Evolutionary conservation across 2,888 invertebrate species (phyloP).

Genomic region (Dynastes grantii): DNA sequence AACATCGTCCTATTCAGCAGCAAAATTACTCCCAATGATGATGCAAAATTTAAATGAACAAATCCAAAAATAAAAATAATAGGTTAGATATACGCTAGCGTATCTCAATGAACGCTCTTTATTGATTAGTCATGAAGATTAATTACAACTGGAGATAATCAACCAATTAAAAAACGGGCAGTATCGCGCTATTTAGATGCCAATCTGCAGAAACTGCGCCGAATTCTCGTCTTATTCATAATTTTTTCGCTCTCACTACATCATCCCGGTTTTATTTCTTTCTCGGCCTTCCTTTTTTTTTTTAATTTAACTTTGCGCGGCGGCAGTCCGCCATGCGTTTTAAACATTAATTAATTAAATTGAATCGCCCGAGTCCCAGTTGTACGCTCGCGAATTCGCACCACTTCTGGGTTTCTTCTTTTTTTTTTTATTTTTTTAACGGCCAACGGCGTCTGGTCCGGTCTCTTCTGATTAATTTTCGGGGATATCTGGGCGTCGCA

Average conservation of each 20-base stretch:
- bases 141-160: constrained; percentile 4
- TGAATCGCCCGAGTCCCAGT: neutral
- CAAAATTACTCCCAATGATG: neutral
- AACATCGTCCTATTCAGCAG: neutral
- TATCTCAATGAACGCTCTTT: neutral
- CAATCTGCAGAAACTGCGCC: neutral
- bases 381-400: constrained; percentile 9
- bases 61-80: neutral
- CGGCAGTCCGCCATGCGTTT: constrained; percentile 2
- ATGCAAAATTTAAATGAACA: constrained; percentile 3
- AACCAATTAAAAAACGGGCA: neutral
- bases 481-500: neutral
- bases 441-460: neutral
- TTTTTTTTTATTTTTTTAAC: neutral
- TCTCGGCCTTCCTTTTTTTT: neutral
- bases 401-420: neutral
- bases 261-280: constrained; percentile 5
- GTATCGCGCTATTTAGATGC: neutral
- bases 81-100: neutral
- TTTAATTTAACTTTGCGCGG: constrained; percentile 16
- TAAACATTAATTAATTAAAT: constrained; percentile 20
- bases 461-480: constrained; percentile 13
- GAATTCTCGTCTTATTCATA: constrained; percentile 3
- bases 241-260: neutral
- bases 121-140: constrained; percentile 17